Base-by-base conservation (phyloP, 2,888 invertebrate genomes). In the Morinoia aosen region DNA sequence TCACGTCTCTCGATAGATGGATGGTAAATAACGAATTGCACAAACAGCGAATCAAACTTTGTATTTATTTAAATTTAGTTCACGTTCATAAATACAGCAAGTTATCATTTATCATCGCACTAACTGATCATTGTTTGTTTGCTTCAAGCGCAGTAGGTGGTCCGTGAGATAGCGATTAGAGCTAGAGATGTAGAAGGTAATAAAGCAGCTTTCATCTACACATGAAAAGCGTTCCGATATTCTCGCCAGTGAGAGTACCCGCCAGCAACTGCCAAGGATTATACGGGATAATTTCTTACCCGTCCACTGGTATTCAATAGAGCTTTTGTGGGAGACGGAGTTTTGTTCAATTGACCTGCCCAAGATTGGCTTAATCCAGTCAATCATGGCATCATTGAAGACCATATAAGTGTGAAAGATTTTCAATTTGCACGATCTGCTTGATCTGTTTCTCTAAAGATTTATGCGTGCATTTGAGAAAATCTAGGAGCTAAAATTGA, bases 181-280 rank as follows among this genome's bases (percentile, higher is more conserved):
- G 33, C 76, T 33, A 16, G 19, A 76, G 33, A 76, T 10, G 76
- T 19, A 76, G 76, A 76, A 76, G 76, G 76, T 14, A 76, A 76
- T 76, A 25, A 76, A 76, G 2, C 76, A 76, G 76, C 8, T 33
- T 76, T 90, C 40, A 90, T 90, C 90, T 90, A 11, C 90, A 90
- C 90, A 90, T 90, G 90, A 90, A 90, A 40, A 90, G 90, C 14
- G 14, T 90, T 25, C 19, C 48, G 40, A 48, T 48, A 40, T 40
- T 40, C 25, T 7, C 19, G 48, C 48, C 16, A 39, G 90, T 39
- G 10, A 90, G 90, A 16, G 40, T 90, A 16, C 90, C 48, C 2
- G 90, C 19, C 90, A 48, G 93, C 57, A 93, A 93, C 56, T 57
- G 56, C 48, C 57, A 57, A 4, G 93, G 93, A 93, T 93, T 93